Conservation (phyloP, 2,888 invertebrate genomes). For the Stenoptilia bipunctidactyla region DNA sequence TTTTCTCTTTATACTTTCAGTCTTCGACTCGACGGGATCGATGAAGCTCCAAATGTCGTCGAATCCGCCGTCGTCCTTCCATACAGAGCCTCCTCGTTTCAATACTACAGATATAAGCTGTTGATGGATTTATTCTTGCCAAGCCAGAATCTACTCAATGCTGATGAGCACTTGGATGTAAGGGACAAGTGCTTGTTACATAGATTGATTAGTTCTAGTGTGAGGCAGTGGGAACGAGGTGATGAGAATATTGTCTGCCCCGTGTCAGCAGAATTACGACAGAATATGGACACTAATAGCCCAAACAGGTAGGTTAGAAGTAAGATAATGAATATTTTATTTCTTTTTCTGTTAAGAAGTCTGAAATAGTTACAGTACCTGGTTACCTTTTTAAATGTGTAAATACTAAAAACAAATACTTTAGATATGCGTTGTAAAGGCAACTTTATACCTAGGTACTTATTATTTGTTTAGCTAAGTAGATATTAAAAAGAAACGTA, state of each 20-base stretch:
- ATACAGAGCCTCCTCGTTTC: conserved; percentile 69
- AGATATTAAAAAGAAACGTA: too few relatives aligned
- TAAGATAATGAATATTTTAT: too few relatives aligned
- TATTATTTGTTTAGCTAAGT: too few relatives aligned
- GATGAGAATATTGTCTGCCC: conserved; percentile 70
- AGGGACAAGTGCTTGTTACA: conserved; percentile 66
- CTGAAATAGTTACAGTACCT: too few relatives aligned
- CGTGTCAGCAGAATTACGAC: conserved; percentile 33
- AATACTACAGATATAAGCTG: conserved; percentile 71
- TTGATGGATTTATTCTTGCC: conserved; percentile 73
- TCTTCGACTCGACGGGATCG: conserved; percentile 73
- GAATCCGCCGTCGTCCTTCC: conserved; percentile 67
- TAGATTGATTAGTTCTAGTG: conserved; percentile 70
- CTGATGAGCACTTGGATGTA: conserved; percentile 41
- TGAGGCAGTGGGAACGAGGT: conserved; percentile 71
- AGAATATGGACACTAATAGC: neutral
- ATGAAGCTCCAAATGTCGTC: conserved; percentile 49
- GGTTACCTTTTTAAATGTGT: too few relatives aligned
- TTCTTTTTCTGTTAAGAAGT: too few relatives aligned
- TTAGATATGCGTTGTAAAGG: too few relatives aligned
- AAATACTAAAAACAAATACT: too few relatives aligned
- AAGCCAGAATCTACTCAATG: conserved; percentile 44
- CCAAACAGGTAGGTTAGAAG: neutral
- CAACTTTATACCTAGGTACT: too few relatives aligned
- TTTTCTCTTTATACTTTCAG: conserved; percentile 39